A percentile compares a stretch with the other conserved stretches of the same genome.
Conservation (phyloP, 2,888 invertebrate genomes). For the Drosophila recens region DNA sequence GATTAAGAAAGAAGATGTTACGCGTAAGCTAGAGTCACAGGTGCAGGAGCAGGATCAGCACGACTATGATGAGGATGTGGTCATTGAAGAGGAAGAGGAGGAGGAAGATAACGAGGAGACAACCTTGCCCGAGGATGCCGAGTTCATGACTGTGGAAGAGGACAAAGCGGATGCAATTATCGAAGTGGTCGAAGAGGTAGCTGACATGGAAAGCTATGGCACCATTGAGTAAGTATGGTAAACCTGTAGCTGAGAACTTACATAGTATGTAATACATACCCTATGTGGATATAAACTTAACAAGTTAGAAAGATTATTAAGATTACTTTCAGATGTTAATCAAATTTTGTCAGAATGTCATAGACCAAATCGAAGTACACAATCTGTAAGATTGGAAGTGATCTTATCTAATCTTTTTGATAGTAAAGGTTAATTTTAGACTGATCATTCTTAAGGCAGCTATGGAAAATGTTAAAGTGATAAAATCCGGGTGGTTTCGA, state of each 20-base stretch:
- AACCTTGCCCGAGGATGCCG: conserved; percentile 8
- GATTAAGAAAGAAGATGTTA: background rate
- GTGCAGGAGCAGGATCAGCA: conserved; percentile 11
- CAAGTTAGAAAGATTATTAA: background rate
- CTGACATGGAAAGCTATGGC: conserved; percentile 61
- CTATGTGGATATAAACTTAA: background rate
- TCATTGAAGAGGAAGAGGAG: conserved; percentile 44
- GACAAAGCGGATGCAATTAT: conserved; percentile 69
- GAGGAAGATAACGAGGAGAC: conserved; percentile 4
- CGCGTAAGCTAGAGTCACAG: background rate
- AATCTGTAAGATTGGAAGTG: background rate
- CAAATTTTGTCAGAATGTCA: background rate
- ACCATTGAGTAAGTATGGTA: conserved; percentile 57
- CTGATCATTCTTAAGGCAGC: background rate
- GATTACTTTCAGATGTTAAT: background rate
- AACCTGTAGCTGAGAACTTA: too few species aligned
- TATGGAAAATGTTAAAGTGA: background rate
- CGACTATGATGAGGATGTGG: conserved; percentile 40
- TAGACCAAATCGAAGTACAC: background rate
- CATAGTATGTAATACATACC: too few species aligned
- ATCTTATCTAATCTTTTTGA: background rate
- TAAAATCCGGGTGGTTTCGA: background rate
- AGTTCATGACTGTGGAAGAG: conserved; percentile 55
- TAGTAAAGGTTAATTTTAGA: background rate
- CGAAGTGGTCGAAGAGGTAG: conserved; percentile 68